phyloP scores from a whole-genome alignment of 2,113 vertebrate genomes.

The Xyrauchen texanus region DNA sequence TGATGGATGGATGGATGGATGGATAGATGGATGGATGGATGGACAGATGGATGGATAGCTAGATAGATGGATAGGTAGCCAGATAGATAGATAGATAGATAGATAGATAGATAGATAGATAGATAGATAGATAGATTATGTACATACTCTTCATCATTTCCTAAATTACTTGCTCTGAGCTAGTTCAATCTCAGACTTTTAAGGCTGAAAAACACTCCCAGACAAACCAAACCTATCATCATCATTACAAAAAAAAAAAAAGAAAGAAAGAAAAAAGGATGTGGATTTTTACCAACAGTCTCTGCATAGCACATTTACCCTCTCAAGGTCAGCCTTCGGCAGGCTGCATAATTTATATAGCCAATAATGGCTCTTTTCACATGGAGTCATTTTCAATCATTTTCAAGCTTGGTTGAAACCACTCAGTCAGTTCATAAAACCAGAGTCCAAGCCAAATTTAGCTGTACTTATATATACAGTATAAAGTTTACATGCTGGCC shows the following conservation, averaged over 20 bases:
- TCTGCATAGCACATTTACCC: constrained; percentile 71
- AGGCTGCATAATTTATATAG: constrained; percentile 48
- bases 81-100: no score
- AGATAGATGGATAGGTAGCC: no score
- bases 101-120: no score
- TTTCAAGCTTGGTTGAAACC: constrained; percentile 65
- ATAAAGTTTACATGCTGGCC: constrained; percentile 43
- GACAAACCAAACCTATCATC: constrained; percentile 65
- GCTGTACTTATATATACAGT: constrained; percentile 42
- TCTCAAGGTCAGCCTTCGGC: constrained; percentile 62
- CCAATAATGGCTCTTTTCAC: constrained; percentile 51
- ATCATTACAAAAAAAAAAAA: constrained; percentile 8
- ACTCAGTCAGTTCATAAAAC: constrained; percentile 65
- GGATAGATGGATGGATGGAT: no score
- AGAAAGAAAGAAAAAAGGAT: not conserved
- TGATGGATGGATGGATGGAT: no score
- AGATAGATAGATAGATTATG: no score
- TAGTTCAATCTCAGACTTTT: no score
- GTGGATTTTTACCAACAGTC: constrained; percentile 71
- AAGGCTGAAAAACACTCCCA: not conserved
- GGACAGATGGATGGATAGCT: no score
- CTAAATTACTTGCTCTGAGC: no score
- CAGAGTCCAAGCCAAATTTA: constrained; percentile 56
- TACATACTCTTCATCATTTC: no score
- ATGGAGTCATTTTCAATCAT: constrained; percentile 55